phyloP scores from a whole-genome alignment of 2,888 invertebrate species.

The Erebia ligea region DNA sequence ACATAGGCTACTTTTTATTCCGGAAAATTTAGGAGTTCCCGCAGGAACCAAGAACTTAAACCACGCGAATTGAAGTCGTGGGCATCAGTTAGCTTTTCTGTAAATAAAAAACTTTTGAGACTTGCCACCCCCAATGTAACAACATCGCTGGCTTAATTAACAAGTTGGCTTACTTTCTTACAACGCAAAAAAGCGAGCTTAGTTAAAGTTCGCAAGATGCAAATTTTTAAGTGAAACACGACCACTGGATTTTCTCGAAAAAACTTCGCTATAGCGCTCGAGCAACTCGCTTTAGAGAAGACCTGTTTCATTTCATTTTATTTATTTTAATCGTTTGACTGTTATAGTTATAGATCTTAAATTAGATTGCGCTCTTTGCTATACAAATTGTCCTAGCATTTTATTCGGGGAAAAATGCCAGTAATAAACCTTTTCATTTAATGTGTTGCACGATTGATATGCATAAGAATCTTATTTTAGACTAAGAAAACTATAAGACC shows the following conservation, averaged over 20 bases:
- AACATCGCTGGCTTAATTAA: constrained; percentile 4
- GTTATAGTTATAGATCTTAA: too few species aligned
- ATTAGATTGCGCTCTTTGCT: too few species aligned
- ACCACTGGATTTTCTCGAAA: constrained; percentile 14
- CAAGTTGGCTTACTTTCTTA: constrained; percentile 5
- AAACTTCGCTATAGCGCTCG: background rate
- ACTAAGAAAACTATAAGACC: too few species aligned
- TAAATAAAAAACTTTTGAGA: background rate
- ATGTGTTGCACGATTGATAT: too few species aligned
- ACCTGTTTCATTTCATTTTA: too few species aligned
- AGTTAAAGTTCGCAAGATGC: constrained; percentile 22
- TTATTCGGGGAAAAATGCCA: background rate
- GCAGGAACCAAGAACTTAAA: background rate
- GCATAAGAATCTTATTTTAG: too few species aligned
- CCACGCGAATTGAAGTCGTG: background rate
- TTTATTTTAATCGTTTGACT: too few species aligned
- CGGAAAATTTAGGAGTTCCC: too few species aligned
- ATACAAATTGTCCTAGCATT: background rate
- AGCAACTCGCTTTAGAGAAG: background rate
- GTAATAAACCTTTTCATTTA: too few species aligned
- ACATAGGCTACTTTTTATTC: too few species aligned
- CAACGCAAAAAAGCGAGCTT: background rate
- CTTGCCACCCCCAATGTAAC: background rate
- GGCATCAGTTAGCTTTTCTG: too few species aligned
- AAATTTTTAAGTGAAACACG: constrained; percentile 34